Evolutionary conservation across 2,888 invertebrate genomes (phyloP), one percentile per base, ranked within the genome.

Genomic region (Sphaerophoria taeniata): DNA sequence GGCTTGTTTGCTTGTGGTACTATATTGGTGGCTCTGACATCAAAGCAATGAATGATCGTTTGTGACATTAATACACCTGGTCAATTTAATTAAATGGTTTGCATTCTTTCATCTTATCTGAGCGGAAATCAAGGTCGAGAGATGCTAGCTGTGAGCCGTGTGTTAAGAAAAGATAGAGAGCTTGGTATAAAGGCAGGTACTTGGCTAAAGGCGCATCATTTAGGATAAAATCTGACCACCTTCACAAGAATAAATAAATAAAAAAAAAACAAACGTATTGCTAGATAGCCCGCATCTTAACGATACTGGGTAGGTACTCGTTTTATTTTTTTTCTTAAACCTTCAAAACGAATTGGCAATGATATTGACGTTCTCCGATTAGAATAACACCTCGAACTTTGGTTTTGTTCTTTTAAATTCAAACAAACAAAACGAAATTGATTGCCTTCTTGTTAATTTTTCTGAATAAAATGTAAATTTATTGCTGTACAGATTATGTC

Each of bases 401-500:
- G 43, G 49, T 43, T 58, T 34, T 58, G 56, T 63, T 65, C 49
- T 45, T 51, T 6, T 43, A 43, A 58, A 72, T 14, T 9, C 34
- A 36, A 73, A 55, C 33, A 36, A 56, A 39, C 36, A 53, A 39
- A 60, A 53, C 24, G 24, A 53, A 33, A 70, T 47, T 36, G 24
- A 65, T 56, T 63, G 71, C 76, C 81, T 69, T 69, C 81, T 77
- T 73, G 82, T 78, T 70, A 16, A 12, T 16, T 16, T 16, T 65
- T 63, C 47, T 70, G 58, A 78, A 78, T 51, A 16, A 74, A 78
- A 78, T 79, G 72, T 60, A 70, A 83, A 83, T 79, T 78, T 83
- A 83, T 83, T 83, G 58, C 74, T 83, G 79, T 74, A 79, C 51
- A 83, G 83, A 83, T 83, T 83, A 74, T 79, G 83, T 79, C 83